Conservation (phyloP, 2,888 invertebrate species). For the Apocheima hispidaria region DNA sequence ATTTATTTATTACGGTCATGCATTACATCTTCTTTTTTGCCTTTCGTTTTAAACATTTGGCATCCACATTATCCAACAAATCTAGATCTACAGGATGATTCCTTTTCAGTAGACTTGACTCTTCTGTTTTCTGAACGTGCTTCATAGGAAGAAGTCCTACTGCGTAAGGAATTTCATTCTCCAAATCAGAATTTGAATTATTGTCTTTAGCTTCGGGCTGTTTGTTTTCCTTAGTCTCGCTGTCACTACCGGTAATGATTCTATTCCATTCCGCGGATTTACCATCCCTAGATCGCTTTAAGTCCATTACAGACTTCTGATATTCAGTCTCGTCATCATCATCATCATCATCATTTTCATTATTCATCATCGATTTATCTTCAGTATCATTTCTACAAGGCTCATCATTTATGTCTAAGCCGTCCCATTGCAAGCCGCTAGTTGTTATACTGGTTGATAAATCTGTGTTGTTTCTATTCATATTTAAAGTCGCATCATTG, state of each 20-base stretch:
- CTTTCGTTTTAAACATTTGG: slow-evolving; percentile 79
- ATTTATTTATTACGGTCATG: slow-evolving; percentile 7
- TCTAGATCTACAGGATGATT: slow-evolving; percentile 60
- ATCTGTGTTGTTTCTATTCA: slow-evolving; percentile 45
- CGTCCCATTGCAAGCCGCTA: slow-evolving; percentile 59
- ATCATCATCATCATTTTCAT: slow-evolving; percentile 47
- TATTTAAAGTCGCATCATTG: slow-evolving; percentile 39
- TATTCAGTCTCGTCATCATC: slow-evolving; percentile 47
- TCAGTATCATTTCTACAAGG: slow-evolving; percentile 34
- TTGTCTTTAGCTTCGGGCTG: slow-evolving; percentile 44
- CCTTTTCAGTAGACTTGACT: slow-evolving; percentile 64
- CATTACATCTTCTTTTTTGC: slow-evolving; percentile 66
- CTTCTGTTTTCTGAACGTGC: slow-evolving; percentile 61
- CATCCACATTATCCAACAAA: slow-evolving; percentile 65
- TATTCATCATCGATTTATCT: slow-evolving; percentile 34
- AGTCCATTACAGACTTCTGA: slow-evolving; percentile 60
- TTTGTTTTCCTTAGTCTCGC: slow-evolving; percentile 61
- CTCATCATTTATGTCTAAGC: slow-evolving; percentile 51
- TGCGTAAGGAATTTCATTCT: slow-evolving; percentile 77
- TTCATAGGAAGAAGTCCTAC: slow-evolving; percentile 77
- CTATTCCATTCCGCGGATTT: slow-evolving; percentile 59
- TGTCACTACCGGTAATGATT: slow-evolving; percentile 52
- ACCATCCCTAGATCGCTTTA: slow-evolving; percentile 56
- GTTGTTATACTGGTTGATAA: slow-evolving; percentile 43
- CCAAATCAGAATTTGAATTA: slow-evolving; percentile 53